Evolutionary conservation across 2,888 invertebrate genomes (phyloP), one percentile per base, ranked within the genome.

Genomic region (Pedicia rivosa): DNA sequence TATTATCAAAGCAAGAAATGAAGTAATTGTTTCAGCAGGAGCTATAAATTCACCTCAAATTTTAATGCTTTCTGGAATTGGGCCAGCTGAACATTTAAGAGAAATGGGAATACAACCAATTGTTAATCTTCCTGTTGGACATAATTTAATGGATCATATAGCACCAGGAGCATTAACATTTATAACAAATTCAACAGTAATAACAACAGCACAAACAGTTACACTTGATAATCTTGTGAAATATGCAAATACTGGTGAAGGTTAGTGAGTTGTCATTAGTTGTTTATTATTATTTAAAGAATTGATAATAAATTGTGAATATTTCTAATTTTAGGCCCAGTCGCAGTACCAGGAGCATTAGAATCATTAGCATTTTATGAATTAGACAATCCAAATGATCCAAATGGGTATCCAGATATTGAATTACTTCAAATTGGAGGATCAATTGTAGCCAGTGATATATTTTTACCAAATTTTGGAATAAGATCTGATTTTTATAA

Each of bases 31-130:
- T 3, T 72, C 78, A 8, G 81, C 76, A 2, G 86, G 86, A 1
- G 72, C 83, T 1, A 74, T 87, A 39, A 82, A 80, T 46, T 72
- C 78, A 1, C 84, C 88, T 0, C 87, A 88, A 50, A 54, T 90
- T 7, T 65, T 88, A 5, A 79, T 87, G 82, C 54, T 83, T 13
- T 80, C 79, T 1, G 83, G 82, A 3, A 57, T 80, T 7, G 75
- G 75, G 3, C 75, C 73, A 0, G 61, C 59, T n/a, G 56, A 67
- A 31, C 72, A 75, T 44, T 60, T 75, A 3, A 51, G 55, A 19
- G 57, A 63, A 38, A 50, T 64, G 28, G 65, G 66, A n/a, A 70
- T 73, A 26, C 59, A 65, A 2, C 63, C 72, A 0, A 49, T 78
- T 22, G 59, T 63, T 27, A 67, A 76, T 49, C 54, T 75, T 27